A percentile compares a stretch with the other conserved stretches of the same genome.
Conservation (phyloP, 2,797 vertebrate species). For the Sarcophilus harrisii region DNA sequence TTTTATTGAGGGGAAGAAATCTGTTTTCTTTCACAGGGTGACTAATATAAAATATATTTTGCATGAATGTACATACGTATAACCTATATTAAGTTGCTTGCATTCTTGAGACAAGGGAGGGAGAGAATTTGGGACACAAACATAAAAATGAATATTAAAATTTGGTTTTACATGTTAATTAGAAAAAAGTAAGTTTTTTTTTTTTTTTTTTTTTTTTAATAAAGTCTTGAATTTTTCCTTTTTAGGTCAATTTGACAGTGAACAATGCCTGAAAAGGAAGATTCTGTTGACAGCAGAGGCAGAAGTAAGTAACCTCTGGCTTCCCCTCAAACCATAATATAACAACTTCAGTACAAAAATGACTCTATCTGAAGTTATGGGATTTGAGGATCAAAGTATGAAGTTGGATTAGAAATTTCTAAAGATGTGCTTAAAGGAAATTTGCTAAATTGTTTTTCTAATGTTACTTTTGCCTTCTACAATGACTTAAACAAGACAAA, state of each 20-base stretch:
- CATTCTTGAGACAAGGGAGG: not conserved
- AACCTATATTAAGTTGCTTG: not conserved
- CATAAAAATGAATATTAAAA: not conserved
- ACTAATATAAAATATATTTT: not conserved
- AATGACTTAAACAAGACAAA: not conserved
- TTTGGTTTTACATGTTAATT: not conserved
- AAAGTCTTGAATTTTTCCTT: constrained; percentile 53
- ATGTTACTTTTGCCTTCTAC: not conserved
- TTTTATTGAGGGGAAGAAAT: not conserved
- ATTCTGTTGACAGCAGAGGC: constrained; percentile 86
- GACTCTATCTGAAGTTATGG: not conserved
- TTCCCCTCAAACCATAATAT: constrained; percentile 10
- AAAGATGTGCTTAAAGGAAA: not conserved
- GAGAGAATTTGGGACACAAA: not conserved
- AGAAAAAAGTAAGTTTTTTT: not conserved
- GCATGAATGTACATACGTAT: not conserved
- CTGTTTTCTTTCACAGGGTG: not conserved
- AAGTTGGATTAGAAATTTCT: not conserved
- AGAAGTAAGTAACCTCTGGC: constrained; percentile 82
- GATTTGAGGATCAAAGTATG: not conserved
- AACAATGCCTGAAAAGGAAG: constrained; percentile 84
- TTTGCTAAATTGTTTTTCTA: not conserved
- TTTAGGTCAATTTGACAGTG: constrained; percentile 84
- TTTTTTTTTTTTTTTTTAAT: not conserved
- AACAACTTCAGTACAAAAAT: not conserved